Percentiles rank a stretch among this genome's conserved stretches.
phyloP scores from a whole-genome alignment of 2,888 invertebrate genomes.

The Gisinianus flammeolus region DNA sequence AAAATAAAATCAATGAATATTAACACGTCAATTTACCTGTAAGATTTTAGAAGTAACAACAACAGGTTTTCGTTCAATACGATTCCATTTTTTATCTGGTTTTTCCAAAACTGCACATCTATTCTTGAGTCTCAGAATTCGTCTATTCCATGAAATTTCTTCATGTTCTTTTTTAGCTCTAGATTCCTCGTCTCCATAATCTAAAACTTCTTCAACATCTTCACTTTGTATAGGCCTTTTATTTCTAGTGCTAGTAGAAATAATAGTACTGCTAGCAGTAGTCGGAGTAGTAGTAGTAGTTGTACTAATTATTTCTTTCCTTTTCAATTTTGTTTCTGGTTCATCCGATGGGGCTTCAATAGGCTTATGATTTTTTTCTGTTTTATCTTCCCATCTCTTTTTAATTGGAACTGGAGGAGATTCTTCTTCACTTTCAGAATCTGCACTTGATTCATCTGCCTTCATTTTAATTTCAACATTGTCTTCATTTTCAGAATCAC shows the following conservation, averaged over 20 bases:
- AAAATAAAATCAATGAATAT: background rate
- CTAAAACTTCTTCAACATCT: conserved; percentile 54
- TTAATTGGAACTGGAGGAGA: background rate
- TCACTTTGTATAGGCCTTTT: background rate
- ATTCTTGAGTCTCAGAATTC: conserved; percentile 50
- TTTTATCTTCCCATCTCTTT: background rate
- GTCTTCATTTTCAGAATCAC: background rate
- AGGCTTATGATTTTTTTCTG: background rate
- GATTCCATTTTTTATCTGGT: conserved; percentile 32
- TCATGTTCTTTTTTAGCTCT: conserved; percentile 46
- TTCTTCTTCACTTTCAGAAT: conserved; percentile 11
- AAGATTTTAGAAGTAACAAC: conserved; percentile 49
- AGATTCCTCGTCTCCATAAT: conserved; percentile 57
- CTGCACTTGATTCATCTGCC: too few species aligned
- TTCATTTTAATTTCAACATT: too few species aligned
- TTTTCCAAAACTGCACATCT: conserved; percentile 40
- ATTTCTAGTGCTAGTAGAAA: too few species aligned
- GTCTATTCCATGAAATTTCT: conserved; percentile 50
- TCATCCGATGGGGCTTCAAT: too few species aligned
- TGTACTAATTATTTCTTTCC: too few species aligned
- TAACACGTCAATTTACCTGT: conserved; percentile 42
- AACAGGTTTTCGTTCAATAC: conserved; percentile 37
- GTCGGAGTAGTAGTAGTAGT: background rate
- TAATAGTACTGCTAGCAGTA: background rate
- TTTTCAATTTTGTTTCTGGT: too few species aligned